Conservation (phyloP, 1,140 invertebrate species). For the Ectropis grisescens region DNA sequence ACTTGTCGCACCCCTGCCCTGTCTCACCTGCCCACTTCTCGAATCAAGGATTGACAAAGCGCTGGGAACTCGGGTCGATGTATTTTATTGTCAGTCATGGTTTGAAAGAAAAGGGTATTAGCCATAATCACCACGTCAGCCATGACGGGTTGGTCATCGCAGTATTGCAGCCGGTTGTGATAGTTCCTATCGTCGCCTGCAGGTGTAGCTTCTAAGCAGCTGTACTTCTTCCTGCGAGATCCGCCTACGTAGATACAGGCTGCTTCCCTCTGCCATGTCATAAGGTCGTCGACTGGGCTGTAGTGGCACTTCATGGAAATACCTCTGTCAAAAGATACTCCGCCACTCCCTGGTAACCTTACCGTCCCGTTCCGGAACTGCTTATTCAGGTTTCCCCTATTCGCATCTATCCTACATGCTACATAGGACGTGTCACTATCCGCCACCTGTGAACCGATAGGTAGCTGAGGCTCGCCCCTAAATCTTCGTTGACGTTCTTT, state of each 20-base stretch:
- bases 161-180: too few relatives aligned
- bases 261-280: constrained; percentile 4
- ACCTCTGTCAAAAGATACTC: background rate
- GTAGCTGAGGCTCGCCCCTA: too few relatives aligned
- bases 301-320: constrained; percentile 1
- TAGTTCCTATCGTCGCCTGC: background rate
- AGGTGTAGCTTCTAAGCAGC: background rate
- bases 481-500: too few relatives aligned
- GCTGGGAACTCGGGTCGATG: too few relatives aligned
- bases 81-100: too few relatives aligned
- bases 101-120: too few relatives aligned
- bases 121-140: too few relatives aligned
- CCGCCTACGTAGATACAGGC: background rate
- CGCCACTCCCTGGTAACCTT: constrained; percentile 4
- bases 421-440: too few relatives aligned
- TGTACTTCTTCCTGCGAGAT: background rate
- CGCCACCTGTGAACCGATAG: too few relatives aligned
- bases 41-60: too few relatives aligned
- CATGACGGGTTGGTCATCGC: background rate
- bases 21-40: too few relatives aligned
- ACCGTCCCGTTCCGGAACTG: constrained; percentile 5
- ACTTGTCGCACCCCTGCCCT: too few relatives aligned
- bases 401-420: background rate
- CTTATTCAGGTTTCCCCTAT: constrained; percentile 2
- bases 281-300: constrained; percentile 1